Base-by-base conservation (phyloP, 2,888 invertebrate species). In the Tinea trinotella region DNA sequence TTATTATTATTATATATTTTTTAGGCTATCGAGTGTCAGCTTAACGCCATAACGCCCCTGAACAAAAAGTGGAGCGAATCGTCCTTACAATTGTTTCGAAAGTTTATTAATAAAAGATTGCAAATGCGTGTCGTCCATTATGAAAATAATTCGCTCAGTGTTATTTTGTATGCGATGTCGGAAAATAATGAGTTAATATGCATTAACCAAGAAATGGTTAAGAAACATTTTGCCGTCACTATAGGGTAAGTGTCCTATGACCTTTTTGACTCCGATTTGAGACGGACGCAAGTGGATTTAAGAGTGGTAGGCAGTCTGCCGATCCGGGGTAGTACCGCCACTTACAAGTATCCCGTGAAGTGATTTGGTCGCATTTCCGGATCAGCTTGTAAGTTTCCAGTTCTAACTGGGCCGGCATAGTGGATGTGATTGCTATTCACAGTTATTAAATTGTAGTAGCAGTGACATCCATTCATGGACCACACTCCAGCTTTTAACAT, bases 211-310 rank as follows among this genome's bases (percentile, higher is more conserved):
- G 70, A 76, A 57, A 79, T 84, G 83, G 71, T 82, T 54, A 74
- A 71, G 54, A 59, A 74, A 61, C 83, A 79, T 61, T 80, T 70
- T 56, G 85, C 83, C 1, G 67, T 82, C 35, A 63, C 70, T 0
- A 72, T 81, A 58, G 84, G 84, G 85, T 83, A 62, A 64, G 67
- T 54, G 2, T n/a, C n/a, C n/a, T n/a, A n/a, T n/a, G n/a, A n/a
- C n/a, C n/a, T n/a, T n/a, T n/a, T n/a, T n/a, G n/a, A n/a, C n/a
- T n/a, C n/a, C n/a, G n/a, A n/a, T n/a, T n/a, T n/a, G n/a, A n/a
- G n/a, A n/a, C n/a, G n/a, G n/a, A n/a, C n/a, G n/a, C n/a, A n/a
- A n/a, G n/a, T n/a, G n/a, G n/a, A n/a, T n/a, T n/a, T n/a, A n/a
- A n/a, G n/a, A n/a, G n/a, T n/a, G n/a, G n/a, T n/a, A n/a, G n/a